A percentile compares a stretch with the other conserved stretches of the same genome.
These are phyloP conservation scores for Australoheros facetus DNA, from an alignment of 2,797 vertebrate genomes.

Conservation along the genomic window DNA sequence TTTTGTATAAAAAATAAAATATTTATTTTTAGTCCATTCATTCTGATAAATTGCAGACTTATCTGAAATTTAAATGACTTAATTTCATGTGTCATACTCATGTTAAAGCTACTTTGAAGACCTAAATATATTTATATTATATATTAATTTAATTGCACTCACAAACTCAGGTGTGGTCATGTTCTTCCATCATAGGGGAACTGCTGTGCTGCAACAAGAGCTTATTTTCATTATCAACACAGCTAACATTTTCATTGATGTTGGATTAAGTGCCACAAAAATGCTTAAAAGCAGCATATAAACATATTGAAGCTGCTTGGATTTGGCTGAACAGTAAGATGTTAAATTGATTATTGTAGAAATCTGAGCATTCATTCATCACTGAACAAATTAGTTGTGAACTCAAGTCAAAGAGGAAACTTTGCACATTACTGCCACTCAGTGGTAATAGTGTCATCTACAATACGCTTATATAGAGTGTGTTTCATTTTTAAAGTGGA, in stretches of 20 bases:
- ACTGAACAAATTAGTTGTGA: neutral
- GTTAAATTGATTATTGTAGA: neutral
- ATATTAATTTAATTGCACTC: neutral
- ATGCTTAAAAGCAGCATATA: neutral
- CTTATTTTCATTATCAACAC: neutral
- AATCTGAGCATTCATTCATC: neutral
- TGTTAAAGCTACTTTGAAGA: neutral
- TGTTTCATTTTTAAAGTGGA: neutral
- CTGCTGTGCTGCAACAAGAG: neutral
- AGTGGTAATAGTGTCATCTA: conserved; percentile 12
- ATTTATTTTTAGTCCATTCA: neutral
- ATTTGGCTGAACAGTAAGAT: neutral
- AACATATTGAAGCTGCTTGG: neutral
- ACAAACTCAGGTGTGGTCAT: neutral
- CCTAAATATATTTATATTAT: neutral
- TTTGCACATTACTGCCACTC: conserved; percentile 26
- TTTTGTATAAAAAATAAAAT: too few relatives aligned
- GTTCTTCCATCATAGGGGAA: neutral
- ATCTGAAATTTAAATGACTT: neutral
- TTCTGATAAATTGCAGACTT: neutral
- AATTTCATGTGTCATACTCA: neutral
- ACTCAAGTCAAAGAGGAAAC: neutral
- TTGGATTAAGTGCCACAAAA: neutral
- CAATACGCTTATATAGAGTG: neutral
- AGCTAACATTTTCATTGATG: neutral